These are phyloP conservation scores for Drosophila barbarae DNA, from an alignment of 2,888 invertebrate species.

Conservation along the genomic window DNA sequence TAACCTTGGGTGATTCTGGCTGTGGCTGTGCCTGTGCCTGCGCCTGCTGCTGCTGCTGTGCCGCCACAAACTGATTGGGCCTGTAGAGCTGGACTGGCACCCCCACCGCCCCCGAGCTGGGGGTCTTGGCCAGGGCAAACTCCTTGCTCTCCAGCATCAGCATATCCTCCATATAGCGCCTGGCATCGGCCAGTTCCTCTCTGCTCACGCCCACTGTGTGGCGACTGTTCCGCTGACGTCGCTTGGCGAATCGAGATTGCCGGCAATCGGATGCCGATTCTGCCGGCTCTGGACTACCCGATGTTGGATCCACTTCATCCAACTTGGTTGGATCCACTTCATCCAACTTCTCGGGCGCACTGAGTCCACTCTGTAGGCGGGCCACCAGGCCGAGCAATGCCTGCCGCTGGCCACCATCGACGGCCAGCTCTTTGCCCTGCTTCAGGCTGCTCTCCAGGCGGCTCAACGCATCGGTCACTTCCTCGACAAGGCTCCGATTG, in stretches of 20 bases:
- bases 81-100: constrained; percentile 73
- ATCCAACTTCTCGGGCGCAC: constrained; percentile 73
- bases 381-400: constrained; percentile 86
- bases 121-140: constrained; percentile 79
- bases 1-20: constrained; percentile 1
- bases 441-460: constrained; percentile 87
- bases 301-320: constrained; percentile 27
- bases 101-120: constrained; percentile 80
- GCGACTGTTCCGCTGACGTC: constrained; percentile 84
- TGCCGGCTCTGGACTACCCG: constrained; percentile 44
- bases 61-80: constrained; percentile 78
- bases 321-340: constrained; percentile 28
- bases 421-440: constrained; percentile 80
- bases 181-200: constrained; percentile 89
- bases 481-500: constrained; percentile 83
- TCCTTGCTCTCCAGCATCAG: constrained; percentile 79
- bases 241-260: constrained; percentile 81
- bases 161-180: constrained; percentile 86
- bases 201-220: constrained; percentile 92
- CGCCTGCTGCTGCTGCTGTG: constrained; percentile 15
- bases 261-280: constrained; percentile 65
- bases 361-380: constrained; percentile 83
- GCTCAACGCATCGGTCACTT: constrained; percentile 88
- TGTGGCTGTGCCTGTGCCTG: background rate
- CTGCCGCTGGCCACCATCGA: constrained; percentile 81